Evolutionary conservation across 1,140 invertebrate genomes (phyloP).

Genomic region (Neomicropteryx cornuta): DNA sequence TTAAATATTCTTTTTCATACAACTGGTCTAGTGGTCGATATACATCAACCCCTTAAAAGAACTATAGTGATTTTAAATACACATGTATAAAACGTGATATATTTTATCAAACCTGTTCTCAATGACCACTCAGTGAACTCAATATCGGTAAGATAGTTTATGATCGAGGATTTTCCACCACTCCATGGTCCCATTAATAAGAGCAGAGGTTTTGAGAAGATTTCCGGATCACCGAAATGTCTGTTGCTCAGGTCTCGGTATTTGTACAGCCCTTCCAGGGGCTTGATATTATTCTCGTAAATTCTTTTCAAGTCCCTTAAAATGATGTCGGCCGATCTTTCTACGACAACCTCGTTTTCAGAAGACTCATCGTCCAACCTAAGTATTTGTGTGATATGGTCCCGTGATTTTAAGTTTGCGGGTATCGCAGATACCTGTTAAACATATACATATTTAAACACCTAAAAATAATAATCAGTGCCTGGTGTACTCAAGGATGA

Average conservation of each 20-base stretch:
- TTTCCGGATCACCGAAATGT: constrained; percentile 88
- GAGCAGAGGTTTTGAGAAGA: constrained; percentile 87
- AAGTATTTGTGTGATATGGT: constrained; percentile 71
- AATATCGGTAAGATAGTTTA: constrained; percentile 84
- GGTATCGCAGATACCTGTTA: constrained; percentile 63
- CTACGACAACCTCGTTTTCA: constrained; percentile 56
- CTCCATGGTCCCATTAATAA: constrained; percentile 94
- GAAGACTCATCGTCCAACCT: constrained; percentile 67
- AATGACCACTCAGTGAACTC: constrained; percentile 74
- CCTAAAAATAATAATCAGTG: constrained; percentile 14
- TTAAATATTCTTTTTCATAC: too few relatives aligned
- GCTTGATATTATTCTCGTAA: constrained; percentile 81
- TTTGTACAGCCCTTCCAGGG: constrained; percentile 81
- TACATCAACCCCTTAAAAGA: too few relatives aligned
- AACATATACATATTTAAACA: constrained; percentile 39
- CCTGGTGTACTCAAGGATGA: constrained; percentile 10
- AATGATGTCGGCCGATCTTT: constrained; percentile 63
- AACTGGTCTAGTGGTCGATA: too few relatives aligned
- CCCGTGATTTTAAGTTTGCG: constrained; percentile 60
- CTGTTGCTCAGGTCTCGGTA: constrained; percentile 86
- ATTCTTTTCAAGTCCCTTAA: constrained; percentile 78
- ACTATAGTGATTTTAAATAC: too few relatives aligned
- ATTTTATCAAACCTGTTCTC: constrained; percentile 86
- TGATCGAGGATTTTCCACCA: constrained; percentile 87
- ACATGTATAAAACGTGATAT: too few relatives aligned